phyloP scores from a whole-genome alignment of 2,113 vertebrate genomes.

The Neolamprologus ventralis region DNA sequence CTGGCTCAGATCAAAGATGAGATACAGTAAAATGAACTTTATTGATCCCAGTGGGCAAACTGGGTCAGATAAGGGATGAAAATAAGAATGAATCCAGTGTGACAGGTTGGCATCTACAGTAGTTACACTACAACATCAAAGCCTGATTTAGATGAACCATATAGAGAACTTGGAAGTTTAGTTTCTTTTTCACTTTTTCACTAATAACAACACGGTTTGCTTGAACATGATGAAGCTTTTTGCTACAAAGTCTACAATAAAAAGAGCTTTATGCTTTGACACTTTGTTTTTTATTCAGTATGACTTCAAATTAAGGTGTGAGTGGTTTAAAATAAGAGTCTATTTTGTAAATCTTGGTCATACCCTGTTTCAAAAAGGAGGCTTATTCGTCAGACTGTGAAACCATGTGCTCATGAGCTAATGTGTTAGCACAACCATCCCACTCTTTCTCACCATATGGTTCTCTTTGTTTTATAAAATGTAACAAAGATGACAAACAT shows the following conservation, averaged over 20 bases:
- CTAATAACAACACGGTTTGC: not conserved
- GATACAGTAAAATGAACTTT: not conserved
- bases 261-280: not conserved
- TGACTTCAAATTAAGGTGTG: too few species aligned
- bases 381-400: not conserved
- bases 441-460: not conserved
- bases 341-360: not conserved
- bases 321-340: not conserved
- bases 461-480: not conserved
- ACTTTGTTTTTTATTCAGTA: too few species aligned
- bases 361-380: not conserved
- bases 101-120: not conserved
- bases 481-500: not conserved
- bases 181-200: not conserved
- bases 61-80: not conserved
- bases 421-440: not conserved
- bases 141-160: too few species aligned
- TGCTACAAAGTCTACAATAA: not conserved
- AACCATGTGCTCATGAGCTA: not conserved
- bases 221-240: not conserved
- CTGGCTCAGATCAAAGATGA: not conserved
- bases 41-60: not conserved
- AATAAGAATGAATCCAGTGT: not conserved
- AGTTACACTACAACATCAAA: accelerated
- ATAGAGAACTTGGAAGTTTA: not conserved